Evolutionary conservation across 2,797 vertebrate species (phyloP).

Genomic region (Phoxinus dragarum): DNA sequence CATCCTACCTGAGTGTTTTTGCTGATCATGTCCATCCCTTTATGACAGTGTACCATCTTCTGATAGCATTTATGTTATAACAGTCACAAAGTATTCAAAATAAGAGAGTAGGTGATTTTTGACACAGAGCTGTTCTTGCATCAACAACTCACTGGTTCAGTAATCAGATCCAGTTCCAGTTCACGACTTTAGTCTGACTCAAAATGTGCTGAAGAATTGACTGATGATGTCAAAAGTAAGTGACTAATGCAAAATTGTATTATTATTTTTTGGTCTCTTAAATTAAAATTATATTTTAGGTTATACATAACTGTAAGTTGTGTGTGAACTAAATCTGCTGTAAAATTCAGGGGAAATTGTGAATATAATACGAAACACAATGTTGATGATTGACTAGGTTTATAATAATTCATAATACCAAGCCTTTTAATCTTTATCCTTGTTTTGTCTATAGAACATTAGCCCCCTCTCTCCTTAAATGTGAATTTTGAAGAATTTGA

Average conservation of each 20-base stretch:
- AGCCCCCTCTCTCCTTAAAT: background rate
- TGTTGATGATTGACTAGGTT: background rate
- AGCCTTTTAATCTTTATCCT: background rate
- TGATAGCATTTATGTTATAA: background rate
- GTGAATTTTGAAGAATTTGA: background rate
- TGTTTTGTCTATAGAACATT: background rate
- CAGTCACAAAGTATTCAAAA: constrained; percentile 5
- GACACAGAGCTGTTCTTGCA: background rate
- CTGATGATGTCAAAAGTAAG: background rate
- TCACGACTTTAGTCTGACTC: background rate
- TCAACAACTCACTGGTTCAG: background rate
- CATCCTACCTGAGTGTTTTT: too few species aligned
- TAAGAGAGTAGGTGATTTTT: background rate
- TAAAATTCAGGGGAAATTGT: background rate
- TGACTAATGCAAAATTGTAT: background rate
- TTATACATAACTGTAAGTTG: background rate
- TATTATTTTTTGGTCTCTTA: background rate
- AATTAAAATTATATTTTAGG: background rate
- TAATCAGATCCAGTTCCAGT: too few species aligned
- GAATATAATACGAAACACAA: background rate
- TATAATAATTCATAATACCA: constrained; percentile 2
- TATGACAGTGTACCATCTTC: too few species aligned
- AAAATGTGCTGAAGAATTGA: background rate
- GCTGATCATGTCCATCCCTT: constrained; percentile 41
- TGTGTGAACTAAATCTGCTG: background rate